A percentile compares a stretch with the other conserved stretches of the same genome.
phyloP scores from a whole-genome alignment of 2,113 vertebrate genomes.

The Girardinichthys multiradiatus region DNA sequence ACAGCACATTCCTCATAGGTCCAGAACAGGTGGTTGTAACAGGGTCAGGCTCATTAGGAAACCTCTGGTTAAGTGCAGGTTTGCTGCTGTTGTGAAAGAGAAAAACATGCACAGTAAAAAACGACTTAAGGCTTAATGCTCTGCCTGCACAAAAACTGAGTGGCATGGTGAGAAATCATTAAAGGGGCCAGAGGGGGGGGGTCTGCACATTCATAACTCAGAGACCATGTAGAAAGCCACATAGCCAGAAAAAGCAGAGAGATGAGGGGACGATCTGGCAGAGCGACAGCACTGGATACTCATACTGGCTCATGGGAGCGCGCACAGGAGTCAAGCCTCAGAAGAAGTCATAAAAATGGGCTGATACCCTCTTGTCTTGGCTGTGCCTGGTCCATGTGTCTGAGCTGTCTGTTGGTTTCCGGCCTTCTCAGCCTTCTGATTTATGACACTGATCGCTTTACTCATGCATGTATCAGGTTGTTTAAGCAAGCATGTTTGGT shows the following conservation, averaged over 20 bases:
- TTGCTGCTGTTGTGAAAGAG: background rate
- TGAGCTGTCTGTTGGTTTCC: constrained; percentile 69
- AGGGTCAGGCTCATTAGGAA: constrained; percentile 44
- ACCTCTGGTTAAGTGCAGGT: background rate
- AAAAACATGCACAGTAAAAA: background rate
- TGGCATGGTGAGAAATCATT: constrained; percentile 20
- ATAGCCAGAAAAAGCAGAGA: constrained; percentile 23
- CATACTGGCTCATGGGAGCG: constrained; percentile 15
- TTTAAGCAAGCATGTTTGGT: background rate
- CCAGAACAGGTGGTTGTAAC: constrained; percentile 67
- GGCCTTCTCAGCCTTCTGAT: constrained; percentile 59
- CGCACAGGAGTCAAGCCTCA: constrained; percentile 25
- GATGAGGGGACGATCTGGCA: constrained; percentile 29
- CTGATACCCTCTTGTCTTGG: constrained; percentile 54
- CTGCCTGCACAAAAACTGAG: constrained; percentile 35
- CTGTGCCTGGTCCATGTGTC: constrained; percentile 65
- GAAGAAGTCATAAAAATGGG: constrained; percentile 53
- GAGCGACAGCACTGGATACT: constrained; percentile 11
- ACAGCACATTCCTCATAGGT: constrained; percentile 46
- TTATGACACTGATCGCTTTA: constrained; percentile 57
- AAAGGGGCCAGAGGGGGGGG: constrained; percentile 38
- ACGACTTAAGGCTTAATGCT: constrained; percentile 6
- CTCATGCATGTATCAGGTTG: constrained; percentile 4
- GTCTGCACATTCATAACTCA: constrained; percentile 60
- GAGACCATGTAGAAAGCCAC: constrained; percentile 51